Evolutionary conservation across 2,888 invertebrate genomes (phyloP).

Genomic region (Habrosyne pyritoides): DNA sequence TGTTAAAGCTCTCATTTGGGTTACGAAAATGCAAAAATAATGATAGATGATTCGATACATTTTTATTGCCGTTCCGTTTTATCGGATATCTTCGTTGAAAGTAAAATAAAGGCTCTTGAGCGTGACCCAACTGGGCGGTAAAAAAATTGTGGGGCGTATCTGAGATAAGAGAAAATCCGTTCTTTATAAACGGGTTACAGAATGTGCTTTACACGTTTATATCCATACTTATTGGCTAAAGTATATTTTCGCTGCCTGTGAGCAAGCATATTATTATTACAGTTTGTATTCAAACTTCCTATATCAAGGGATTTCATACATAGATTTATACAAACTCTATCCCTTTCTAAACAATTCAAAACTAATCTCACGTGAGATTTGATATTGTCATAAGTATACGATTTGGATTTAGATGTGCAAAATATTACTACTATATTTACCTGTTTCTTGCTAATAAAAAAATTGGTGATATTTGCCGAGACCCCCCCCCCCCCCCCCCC

Average conservation of each 20-base stretch:
- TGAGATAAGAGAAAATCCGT: conserved; percentile 34
- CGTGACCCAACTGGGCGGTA: conserved; percentile 27
- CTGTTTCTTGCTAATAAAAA: too few relatives aligned
- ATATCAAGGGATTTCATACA: background rate
- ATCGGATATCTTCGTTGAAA: conserved; percentile 39
- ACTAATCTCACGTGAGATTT: too few relatives aligned
- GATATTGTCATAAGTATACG: too few relatives aligned
- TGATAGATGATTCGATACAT: conserved; percentile 32
- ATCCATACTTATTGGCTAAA: conserved; percentile 3
- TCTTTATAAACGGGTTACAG: conserved; percentile 23
- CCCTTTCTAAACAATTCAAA: background rate
- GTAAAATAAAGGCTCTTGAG: conserved; percentile 26
- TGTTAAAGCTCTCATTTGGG: conserved; percentile 5
- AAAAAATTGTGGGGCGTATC: conserved; percentile 35
- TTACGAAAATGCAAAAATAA: conserved; percentile 49
- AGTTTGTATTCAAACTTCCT: background rate
- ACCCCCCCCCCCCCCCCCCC: too few relatives aligned
- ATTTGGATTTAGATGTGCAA: too few relatives aligned
- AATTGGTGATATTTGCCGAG: too few relatives aligned
- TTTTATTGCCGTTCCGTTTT: conserved; percentile 43
- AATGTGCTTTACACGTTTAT: conserved; percentile 10
- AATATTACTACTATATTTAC: too few relatives aligned
- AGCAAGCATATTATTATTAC: background rate
- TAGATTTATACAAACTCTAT: background rate
- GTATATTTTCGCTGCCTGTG: background rate